Evolutionary conservation across 2,113 vertebrate species (phyloP).

Genomic region (Zapus hudsonius): DNA sequence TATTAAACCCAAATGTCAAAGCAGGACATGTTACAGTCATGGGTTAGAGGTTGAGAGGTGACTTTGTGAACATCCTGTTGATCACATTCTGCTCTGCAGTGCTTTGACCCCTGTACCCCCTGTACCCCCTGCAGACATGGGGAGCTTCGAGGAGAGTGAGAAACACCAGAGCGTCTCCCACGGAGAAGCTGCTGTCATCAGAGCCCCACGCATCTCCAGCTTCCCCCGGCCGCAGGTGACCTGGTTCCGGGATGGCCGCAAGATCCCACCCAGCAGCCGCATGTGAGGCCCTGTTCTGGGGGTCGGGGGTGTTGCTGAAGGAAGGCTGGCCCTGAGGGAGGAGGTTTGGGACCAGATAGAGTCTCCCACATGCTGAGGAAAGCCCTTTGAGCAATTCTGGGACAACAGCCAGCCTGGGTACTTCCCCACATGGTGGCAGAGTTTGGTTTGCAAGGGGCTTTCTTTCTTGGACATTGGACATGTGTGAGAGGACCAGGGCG

Average conservation of each 20-base stretch:
- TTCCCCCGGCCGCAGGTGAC: constrained; percentile 98
- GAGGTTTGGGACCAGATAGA: neutral
- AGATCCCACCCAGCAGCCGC: constrained; percentile 97
- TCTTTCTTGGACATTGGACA: too few species aligned
- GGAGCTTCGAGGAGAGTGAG: constrained; percentile 94
- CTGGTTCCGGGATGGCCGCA: constrained; percentile 96
- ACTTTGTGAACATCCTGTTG: neutral
- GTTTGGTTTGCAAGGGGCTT: neutral
- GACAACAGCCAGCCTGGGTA: neutral
- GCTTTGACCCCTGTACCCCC: neutral
- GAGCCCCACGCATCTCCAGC: constrained; percentile 92
- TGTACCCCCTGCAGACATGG: constrained; percentile 92
- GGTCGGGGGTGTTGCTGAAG: neutral
- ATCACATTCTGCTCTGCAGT: fast-evolving
- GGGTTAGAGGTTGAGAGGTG: neutral
- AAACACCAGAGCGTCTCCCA: constrained; percentile 91
- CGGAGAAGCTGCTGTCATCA: constrained; percentile 93
- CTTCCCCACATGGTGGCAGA: neutral
- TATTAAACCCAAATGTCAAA: neutral
- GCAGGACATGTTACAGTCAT: fast-evolving
- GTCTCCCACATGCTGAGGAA: neutral
- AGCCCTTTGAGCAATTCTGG: neutral
- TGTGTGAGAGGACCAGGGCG: fast-evolving
- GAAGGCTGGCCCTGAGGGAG: neutral
- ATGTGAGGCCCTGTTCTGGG: constrained; percentile 88